A percentile compares a stretch with the other conserved stretches of the same genome.
These are phyloP conservation scores for Mohoua ochrocephala DNA, from an alignment of 2,113 vertebrate species.

Conservation along the genomic window DNA sequence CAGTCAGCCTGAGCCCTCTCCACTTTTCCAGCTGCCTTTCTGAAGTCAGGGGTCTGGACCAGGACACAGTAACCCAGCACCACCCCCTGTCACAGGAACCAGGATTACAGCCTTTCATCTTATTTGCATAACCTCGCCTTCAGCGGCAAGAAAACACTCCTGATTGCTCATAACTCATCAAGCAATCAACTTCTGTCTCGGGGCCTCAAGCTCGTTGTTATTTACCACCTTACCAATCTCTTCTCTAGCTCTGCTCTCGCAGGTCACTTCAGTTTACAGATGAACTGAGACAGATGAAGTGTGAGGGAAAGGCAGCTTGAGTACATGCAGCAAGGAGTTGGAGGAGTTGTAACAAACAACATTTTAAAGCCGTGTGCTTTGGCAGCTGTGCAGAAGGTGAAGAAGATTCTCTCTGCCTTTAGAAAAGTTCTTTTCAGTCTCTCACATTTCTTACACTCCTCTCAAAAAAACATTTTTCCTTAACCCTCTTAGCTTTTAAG, in stretches of 20 bases:
- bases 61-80: background rate
- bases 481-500: background rate
- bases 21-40: background rate
- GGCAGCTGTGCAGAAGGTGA: constrained; percentile 18
- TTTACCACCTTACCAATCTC: background rate
- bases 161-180: background rate
- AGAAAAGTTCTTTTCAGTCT: background rate
- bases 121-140: background rate
- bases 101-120: background rate
- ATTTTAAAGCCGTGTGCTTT: background rate
- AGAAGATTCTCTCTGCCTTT: background rate
- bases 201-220: background rate
- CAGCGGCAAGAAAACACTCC: background rate
- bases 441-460: background rate
- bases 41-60: background rate
- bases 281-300: constrained; percentile 21
- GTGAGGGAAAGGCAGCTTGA: background rate
- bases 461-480: background rate
- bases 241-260: background rate
- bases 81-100: background rate
- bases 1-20: background rate
- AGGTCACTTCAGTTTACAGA: constrained; percentile 17
- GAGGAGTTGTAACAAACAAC: background rate
- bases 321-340: background rate
- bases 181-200: background rate